These are phyloP conservation scores for Bergia puertoricense DNA, from an alignment of 92 coral and sea anemone genomes.

Conservation along the genomic window DNA sequence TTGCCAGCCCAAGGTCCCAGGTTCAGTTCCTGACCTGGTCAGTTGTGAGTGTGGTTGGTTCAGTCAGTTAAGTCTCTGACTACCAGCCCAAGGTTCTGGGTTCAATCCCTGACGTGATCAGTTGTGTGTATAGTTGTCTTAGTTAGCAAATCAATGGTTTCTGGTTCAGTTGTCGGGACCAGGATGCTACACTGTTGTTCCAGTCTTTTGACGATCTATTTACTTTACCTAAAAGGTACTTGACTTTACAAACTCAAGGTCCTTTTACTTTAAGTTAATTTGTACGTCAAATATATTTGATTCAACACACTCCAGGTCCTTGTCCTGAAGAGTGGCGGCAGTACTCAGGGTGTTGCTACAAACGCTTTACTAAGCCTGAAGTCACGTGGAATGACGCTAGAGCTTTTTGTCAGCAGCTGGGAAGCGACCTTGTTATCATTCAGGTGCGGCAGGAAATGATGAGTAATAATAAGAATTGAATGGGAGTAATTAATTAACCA, in stretches of 20 bases:
- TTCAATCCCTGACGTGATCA: too few relatives aligned
- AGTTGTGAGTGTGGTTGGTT: too few relatives aligned
- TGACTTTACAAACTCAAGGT: neutral
- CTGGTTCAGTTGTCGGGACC: too few relatives aligned
- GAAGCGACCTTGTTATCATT: constrained; percentile 25
- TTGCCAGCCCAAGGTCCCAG: too few relatives aligned
- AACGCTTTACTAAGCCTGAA: neutral
- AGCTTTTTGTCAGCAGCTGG: neutral
- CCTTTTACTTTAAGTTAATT: neutral
- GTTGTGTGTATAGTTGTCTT: too few relatives aligned
- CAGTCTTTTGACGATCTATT: too few relatives aligned
- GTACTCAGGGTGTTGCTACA: constrained; percentile 22
- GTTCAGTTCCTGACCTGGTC: too few relatives aligned
- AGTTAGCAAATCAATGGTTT: too few relatives aligned
- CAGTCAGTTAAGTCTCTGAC: too few relatives aligned
- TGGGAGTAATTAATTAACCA: neutral
- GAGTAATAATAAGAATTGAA: too few relatives aligned
- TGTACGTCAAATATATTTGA: neutral
- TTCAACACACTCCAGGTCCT: neutral
- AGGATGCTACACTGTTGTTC: neutral
- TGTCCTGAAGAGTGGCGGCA: constrained; percentile 23
- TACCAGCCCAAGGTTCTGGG: too few relatives aligned
- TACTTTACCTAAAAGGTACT: neutral
- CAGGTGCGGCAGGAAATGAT: neutral
- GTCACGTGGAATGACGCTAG: constrained; percentile 33